Evolutionary conservation across 1,140 invertebrate genomes (phyloP).

Genomic region (Alviniconcha marisindica): DNA sequence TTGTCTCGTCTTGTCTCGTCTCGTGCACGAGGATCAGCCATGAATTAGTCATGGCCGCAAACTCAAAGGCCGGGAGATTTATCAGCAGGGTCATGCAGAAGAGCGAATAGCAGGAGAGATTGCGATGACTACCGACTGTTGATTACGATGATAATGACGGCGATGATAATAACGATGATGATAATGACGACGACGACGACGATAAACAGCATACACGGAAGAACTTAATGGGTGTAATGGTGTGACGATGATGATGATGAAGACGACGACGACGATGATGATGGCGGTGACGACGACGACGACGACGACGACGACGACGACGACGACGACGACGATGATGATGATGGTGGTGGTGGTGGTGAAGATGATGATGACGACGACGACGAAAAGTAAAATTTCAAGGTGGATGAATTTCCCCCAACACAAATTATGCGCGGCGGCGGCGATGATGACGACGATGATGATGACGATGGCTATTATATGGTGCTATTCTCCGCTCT

Average conservation of each 20-base stretch:
- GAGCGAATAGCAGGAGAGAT: no score
- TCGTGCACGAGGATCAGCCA: no score
- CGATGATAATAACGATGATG: background rate
- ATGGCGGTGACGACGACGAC: background rate
- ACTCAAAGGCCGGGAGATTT: no score
- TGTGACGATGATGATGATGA: background rate
- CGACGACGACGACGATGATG: background rate
- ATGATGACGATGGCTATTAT: no score
- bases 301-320: background rate
- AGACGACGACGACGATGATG: no score
- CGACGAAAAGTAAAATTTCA: no score
- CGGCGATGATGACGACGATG: background rate
- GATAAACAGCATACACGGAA: background rate
- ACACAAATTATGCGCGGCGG: background rate
- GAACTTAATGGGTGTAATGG: no score
- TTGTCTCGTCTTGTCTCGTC: no score
- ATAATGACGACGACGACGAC: background rate
- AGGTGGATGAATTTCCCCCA: background rate
- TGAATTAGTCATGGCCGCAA: no score
- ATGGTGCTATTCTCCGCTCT: no score
- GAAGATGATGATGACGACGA: background rate
- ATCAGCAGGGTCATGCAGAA: no score
- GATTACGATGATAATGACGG: background rate
- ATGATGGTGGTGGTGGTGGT: background rate
- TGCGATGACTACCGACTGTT: background rate